phyloP scores from a whole-genome alignment of 1,140 invertebrate genomes.

The Ephestia elutella region DNA sequence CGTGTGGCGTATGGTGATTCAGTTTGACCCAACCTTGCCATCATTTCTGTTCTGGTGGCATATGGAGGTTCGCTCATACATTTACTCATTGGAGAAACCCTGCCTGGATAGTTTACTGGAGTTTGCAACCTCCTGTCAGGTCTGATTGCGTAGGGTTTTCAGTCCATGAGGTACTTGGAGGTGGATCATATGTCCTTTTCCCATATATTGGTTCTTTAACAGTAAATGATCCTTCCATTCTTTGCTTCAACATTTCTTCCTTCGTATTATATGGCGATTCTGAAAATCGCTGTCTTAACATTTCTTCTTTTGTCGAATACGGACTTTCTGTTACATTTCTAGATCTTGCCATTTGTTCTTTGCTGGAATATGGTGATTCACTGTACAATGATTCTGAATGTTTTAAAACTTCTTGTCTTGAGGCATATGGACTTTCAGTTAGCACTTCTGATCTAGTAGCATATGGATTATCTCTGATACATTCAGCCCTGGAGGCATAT shows the following conservation, averaged over 20 bases:
- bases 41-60: conserved; percentile 60
- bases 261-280: conserved; percentile 71
- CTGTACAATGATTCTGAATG: conserved; percentile 50
- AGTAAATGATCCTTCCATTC: conserved; percentile 49
- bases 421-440: conserved; percentile 54
- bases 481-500: conserved; percentile 36
- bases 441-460: conserved; percentile 40
- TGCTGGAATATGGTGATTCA: conserved; percentile 68
- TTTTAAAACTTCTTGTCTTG: conserved; percentile 53
- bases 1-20: conserved; percentile 55
- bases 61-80: conserved; percentile 69
- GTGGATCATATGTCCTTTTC: conserved; percentile 65
- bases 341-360: conserved; percentile 67
- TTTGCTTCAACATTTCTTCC: conserved; percentile 65
- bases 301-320: conserved; percentile 71
- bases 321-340: conserved; percentile 61
- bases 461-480: conserved; percentile 47
- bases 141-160: conserved; percentile 56
- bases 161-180: conserved; percentile 56
- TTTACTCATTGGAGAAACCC: conserved; percentile 62
- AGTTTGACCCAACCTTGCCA: conserved; percentile 51
- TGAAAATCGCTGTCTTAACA: conserved; percentile 65
- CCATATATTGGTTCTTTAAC: conserved; percentile 57
- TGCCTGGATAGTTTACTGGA: conserved; percentile 50
- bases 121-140: conserved; percentile 62